Evolutionary conservation across 2,888 invertebrate species (phyloP), one percentile per base, ranked within the genome.

Genomic region (Automeris io): DNA sequence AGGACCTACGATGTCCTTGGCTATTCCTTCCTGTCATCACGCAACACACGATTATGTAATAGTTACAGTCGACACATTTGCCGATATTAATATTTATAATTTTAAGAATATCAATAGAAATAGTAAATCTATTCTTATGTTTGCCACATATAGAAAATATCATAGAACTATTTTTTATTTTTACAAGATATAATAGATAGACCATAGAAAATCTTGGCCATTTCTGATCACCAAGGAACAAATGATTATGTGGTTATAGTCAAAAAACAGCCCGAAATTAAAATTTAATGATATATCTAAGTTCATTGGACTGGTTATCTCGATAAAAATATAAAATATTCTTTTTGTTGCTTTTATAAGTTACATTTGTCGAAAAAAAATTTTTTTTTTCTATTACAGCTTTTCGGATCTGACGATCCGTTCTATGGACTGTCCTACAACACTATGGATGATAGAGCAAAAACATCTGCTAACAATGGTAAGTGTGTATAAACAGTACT

Each of bases 401-500:
- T 87, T 37, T 87, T 87, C 51, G 80, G 83, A 21, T 67, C 79
- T 2, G 87, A 87, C 32, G 87, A 87, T 62, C 86, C 87, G n/a
- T 83, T 87, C 61, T 87, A 87, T 65, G 86, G 86, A 24, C 70
- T 87, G 34, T 61, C 80, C 9, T 85, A 67, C 61, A 83, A 77
- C 53, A 49, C 68, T 5, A 51, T 62, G 45, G 85, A 86, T 21
- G 85, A 85, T 25, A 63, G 75, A 35, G 39, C 74, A 23, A 86
- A 83, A 54, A 29, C 70, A 2, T 43, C 58, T n/a, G 16, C 55
- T 29, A 75, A 69, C 44, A 74, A 61, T 63, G 86, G 86, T 86
- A 57, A 81, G 83, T 66, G 32, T 11, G 18, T 5, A 18, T 9
- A 25, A 34, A 31, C n/a, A n/a, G n/a, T n/a, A n/a, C n/a, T n/a